Evolutionary conservation across 2,888 invertebrate species (phyloP).

Genomic region (Metacarcinus magister): DNA sequence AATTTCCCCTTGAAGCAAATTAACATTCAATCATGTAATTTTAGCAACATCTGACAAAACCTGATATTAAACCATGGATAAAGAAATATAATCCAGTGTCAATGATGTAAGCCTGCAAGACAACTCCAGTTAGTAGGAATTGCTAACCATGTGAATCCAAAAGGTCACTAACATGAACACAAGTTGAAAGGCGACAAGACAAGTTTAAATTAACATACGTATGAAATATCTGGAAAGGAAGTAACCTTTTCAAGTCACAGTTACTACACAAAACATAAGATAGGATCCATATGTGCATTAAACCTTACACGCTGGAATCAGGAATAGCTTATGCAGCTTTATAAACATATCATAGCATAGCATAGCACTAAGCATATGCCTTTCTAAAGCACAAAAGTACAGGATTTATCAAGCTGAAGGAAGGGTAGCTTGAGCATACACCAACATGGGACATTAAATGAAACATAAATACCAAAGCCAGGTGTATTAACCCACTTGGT

Average conservation of each 20-base stretch:
- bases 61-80: not conserved
- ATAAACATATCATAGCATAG: not conserved
- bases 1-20: not conserved
- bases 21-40: not conserved
- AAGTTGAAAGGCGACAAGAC: not conserved
- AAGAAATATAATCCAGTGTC: not conserved
- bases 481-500: not conserved
- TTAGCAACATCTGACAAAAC: not conserved
- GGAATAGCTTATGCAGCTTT: not conserved
- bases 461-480: not conserved
- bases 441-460: not conserved
- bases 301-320: not conserved
- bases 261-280: not conserved
- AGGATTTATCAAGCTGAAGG: conserved; percentile 32
- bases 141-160: not conserved
- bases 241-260: not conserved
- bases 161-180: not conserved
- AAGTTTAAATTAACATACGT: not conserved
- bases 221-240: not conserved
- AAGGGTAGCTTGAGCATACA: conserved; percentile 44
- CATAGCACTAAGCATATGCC: not conserved
- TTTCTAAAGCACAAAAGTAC: conserved; percentile 16
- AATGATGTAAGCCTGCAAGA: not conserved
- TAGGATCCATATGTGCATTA: not conserved
- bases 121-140: not conserved